Evolutionary conservation across 2,113 vertebrate genomes (phyloP).

Genomic region (Talpa occidentalis): DNA sequence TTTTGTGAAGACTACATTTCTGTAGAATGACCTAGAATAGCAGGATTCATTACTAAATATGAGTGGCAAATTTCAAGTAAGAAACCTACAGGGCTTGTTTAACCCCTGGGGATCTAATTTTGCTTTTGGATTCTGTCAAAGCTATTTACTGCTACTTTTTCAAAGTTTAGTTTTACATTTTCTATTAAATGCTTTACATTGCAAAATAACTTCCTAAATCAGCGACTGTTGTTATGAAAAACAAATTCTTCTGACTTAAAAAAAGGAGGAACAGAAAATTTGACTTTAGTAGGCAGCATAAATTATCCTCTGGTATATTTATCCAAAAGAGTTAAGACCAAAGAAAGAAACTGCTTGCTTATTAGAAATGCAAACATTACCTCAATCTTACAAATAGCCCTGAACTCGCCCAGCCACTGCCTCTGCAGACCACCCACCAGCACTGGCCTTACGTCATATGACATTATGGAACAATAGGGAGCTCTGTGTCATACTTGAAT

Average conservation of each 20-base stretch:
- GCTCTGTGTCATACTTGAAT: conserved; percentile 67
- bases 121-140: conserved; percentile 27
- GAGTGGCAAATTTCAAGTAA: conserved; percentile 44
- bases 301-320: conserved; percentile 56
- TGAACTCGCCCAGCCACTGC: conserved; percentile 55
- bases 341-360: conserved; percentile 76
- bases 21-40: conserved; percentile 31
- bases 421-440: conserved; percentile 76
- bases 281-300: conserved; percentile 21
- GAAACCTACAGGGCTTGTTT: conserved; percentile 21
- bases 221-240: conserved; percentile 43
- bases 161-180: conserved; percentile 41
- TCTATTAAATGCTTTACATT: conserved; percentile 27
- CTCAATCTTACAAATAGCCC: conserved; percentile 73
- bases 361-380: conserved; percentile 74
- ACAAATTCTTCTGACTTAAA: conserved; percentile 42
- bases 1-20: conserved; percentile 28
- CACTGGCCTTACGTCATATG: conserved; percentile 68
- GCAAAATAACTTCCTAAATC: conserved; percentile 53
- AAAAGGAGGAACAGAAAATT: neutral
- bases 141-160: conserved; percentile 22
- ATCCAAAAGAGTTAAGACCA: conserved; percentile 61
- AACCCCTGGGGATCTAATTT: conserved; percentile 33
- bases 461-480: conserved; percentile 76
- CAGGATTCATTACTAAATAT: conserved; percentile 16